Evolutionary conservation across 2,797 vertebrate species (phyloP).

Genomic region (Oophaga sylvatica): DNA sequence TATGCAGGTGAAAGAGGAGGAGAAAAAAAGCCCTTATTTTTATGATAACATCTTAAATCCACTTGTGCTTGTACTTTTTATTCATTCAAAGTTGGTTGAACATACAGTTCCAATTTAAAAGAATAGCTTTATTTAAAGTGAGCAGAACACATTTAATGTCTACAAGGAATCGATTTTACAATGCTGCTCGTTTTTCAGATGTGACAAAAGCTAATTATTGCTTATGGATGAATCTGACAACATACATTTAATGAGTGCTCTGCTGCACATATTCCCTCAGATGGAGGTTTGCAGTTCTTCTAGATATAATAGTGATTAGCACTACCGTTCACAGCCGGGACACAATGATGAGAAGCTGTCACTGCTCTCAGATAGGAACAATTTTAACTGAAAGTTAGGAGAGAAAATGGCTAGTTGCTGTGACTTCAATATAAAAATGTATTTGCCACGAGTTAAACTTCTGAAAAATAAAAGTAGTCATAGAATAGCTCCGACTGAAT

Average conservation of each 20-base stretch:
- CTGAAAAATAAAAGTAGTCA: too few relatives aligned
- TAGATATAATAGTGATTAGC: conserved; percentile 1
- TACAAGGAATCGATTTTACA: not conserved
- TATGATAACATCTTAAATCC: too few relatives aligned
- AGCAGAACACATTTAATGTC: not conserved
- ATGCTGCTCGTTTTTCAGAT: conserved; percentile 1
- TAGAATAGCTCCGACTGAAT: too few relatives aligned
- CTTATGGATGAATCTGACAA: conserved; percentile 2
- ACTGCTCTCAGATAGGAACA: not conserved
- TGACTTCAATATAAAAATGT: not conserved
- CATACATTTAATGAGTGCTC: conserved; percentile 13
- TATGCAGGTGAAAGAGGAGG: too few relatives aligned
- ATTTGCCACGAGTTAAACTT: too few relatives aligned
- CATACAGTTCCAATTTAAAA: not conserved
- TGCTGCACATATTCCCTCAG: not conserved
- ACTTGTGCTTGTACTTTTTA: too few relatives aligned
- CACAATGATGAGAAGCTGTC: not conserved
- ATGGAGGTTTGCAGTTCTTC: not conserved
- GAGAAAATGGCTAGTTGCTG: not conserved
- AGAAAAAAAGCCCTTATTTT: too few relatives aligned
- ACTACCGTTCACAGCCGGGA: not conserved
- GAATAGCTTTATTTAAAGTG: not conserved
- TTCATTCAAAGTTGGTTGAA: too few relatives aligned
- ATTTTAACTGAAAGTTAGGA: not conserved
- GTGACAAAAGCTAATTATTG: conserved; percentile 26